Evolutionary conservation across 1,140 invertebrate species (phyloP).

Genomic region (Luehdorfia chinensis): DNA sequence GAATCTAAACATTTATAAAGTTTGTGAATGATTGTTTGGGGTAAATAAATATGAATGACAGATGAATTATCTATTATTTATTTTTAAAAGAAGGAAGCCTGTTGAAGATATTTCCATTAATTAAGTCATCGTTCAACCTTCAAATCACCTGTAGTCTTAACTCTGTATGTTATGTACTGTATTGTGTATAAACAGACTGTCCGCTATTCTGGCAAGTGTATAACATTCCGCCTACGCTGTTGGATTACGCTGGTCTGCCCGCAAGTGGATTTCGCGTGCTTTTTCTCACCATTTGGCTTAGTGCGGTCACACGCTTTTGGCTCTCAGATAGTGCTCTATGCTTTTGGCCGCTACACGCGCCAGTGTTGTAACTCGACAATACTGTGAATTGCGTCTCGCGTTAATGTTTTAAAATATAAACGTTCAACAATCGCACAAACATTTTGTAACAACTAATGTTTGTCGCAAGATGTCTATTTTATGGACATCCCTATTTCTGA

Average conservation of each 20-base stretch:
- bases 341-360: background rate
- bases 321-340: too few species aligned
- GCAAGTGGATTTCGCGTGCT: conserved; percentile 49
- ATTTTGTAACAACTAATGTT: conserved; percentile 33
- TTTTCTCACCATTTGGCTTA: conserved; percentile 49
- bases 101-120: too few species aligned
- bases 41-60: too few species aligned
- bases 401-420: background rate
- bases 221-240: conserved; percentile 37
- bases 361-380: conserved; percentile 1
- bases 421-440: conserved; percentile 1
- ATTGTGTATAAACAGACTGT: conserved; percentile 11
- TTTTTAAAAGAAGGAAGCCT: too few species aligned
- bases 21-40: too few species aligned
- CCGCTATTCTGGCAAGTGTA: conserved; percentile 38
- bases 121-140: background rate
- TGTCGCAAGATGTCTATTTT: conserved; percentile 42
- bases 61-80: too few species aligned
- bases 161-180: conserved; percentile 2
- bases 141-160: conserved; percentile 8
- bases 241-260: conserved; percentile 25
- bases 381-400: background rate
- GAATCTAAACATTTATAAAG: too few species aligned
- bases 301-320: conserved; percentile 16
- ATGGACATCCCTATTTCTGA: conserved; percentile 30